A percentile compares a stretch with the other conserved stretches of the same genome.
phyloP scores from a whole-genome alignment of 2,797 vertebrate genomes.

The Macroramphosus scolopax region DNA sequence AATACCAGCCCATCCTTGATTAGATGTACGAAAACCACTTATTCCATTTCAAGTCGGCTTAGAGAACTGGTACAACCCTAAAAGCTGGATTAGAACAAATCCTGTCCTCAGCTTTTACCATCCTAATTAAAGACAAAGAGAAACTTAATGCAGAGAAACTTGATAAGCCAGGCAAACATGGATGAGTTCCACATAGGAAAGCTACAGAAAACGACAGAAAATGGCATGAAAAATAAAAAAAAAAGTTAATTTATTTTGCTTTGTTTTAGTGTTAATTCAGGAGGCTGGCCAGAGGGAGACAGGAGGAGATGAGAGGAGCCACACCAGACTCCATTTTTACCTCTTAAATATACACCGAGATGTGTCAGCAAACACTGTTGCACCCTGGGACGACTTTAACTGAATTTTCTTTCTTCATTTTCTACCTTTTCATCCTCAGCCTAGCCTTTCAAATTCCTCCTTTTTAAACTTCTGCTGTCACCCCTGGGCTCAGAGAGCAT shows the following conservation, averaged over 20 bases:
- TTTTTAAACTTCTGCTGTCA: slow-evolving; percentile 15
- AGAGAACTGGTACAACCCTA: slow-evolving; percentile 1
- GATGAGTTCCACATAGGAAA: slow-evolving; percentile 1
- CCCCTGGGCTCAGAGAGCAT: slow-evolving; percentile 8
- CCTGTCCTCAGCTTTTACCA: neutral
- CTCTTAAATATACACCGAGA: slow-evolving; percentile 23
- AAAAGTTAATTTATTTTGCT: slow-evolving; percentile 12
- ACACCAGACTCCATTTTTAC: slow-evolving; percentile 13
- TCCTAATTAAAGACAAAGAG: slow-evolving; percentile 6
- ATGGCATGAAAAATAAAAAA: slow-evolving; percentile 4
- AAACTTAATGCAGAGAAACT: slow-evolving; percentile 3
- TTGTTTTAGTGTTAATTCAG: slow-evolving; percentile 15
- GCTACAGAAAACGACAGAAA: slow-evolving; percentile 1
- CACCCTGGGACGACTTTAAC: slow-evolving; percentile 13
- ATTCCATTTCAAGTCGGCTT: too few relatives aligned
- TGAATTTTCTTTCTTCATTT: neutral
- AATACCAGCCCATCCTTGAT: slow-evolving; percentile 18
- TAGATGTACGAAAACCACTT: slow-evolving; percentile 20
- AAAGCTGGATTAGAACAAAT: slow-evolving; percentile 17
- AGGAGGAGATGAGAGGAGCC: neutral
- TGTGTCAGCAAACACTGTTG: slow-evolving; percentile 23
- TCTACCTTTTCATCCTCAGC: slow-evolving; percentile 24
- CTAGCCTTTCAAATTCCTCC: slow-evolving; percentile 3
- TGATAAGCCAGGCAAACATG: neutral
- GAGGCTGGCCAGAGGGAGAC: slow-evolving; percentile 4